A percentile compares a stretch with the other conserved stretches of the same genome.
Conservation (phyloP, 53 echinoderm and acorn worm species). For the Luidia sarsii region DNA sequence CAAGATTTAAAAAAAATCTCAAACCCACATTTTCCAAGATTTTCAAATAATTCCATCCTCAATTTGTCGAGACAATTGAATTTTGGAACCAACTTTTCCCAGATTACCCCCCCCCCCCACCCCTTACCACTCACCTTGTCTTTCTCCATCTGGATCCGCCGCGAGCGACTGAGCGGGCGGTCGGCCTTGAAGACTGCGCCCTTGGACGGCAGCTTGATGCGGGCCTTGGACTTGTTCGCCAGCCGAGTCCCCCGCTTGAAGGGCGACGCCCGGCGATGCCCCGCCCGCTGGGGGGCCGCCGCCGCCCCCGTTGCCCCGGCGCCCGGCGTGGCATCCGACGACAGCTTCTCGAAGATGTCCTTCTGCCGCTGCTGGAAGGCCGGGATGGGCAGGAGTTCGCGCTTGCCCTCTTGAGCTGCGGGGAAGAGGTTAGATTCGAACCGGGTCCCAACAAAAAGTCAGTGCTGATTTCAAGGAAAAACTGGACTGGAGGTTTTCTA, state of each 20-base stretch:
- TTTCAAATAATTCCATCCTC: too few relatives aligned
- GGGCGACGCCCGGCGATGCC: not conserved
- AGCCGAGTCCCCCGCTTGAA: slow-evolving; percentile 17
- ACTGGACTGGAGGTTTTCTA: too few relatives aligned
- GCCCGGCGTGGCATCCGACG: not conserved
- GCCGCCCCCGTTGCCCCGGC: too few relatives aligned
- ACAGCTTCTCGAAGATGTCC: not conserved
- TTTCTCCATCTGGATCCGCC: slow-evolving; percentile 35
- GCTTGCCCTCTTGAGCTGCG: slow-evolving; percentile 3
- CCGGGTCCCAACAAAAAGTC: not conserved
- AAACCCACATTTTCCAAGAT: too few relatives aligned
- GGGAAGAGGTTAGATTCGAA: too few relatives aligned
- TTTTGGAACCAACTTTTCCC: slow-evolving; percentile 27
- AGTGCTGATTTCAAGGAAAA: not conserved
- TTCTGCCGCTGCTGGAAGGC: not conserved
- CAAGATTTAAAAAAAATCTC: too few relatives aligned
- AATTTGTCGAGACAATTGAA: too few relatives aligned
- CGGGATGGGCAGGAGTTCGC: not conserved
- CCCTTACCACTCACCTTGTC: slow-evolving; percentile 44
- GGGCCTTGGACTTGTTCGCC: slow-evolving; percentile 33
- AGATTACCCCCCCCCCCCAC: slow-evolving; percentile 16
- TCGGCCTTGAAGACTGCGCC: not conserved
- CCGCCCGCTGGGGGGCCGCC: not conserved
- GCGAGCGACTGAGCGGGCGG: slow-evolving; percentile 6
- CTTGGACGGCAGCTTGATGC: slow-evolving; percentile 33